phyloP scores from a whole-genome alignment of 2,888 invertebrate species.

The Oxycera nigricornis region DNA sequence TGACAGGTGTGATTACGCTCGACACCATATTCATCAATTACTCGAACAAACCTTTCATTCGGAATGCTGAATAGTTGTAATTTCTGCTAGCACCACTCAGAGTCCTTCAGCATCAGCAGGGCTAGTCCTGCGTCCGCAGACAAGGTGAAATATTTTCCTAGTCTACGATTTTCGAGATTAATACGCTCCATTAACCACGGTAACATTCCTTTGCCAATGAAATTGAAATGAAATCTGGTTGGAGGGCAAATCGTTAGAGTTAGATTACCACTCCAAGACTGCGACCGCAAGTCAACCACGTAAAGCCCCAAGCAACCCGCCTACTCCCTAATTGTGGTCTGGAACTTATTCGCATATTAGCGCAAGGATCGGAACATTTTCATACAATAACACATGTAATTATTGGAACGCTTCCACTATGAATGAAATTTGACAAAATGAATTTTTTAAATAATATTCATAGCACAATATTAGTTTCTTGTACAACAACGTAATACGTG shows the following conservation, averaged over 20 bases:
- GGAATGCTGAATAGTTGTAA: conserved; percentile 17
- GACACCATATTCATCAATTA: background rate
- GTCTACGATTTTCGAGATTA: conserved; percentile 23
- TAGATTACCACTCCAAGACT: background rate
- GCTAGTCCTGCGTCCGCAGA: background rate
- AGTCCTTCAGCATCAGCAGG: background rate
- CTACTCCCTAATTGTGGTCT: conserved; percentile 8
- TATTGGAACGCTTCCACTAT: background rate
- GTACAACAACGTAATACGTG: too few relatives aligned
- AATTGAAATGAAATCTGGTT: conserved; percentile 33
- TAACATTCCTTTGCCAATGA: conserved; percentile 20
- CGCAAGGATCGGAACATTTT: background rate
- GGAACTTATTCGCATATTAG: conserved; percentile 26
- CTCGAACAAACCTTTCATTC: conserved; percentile 8
- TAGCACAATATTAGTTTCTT: too few relatives aligned
- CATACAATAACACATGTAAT: background rate
- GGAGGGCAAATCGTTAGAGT: conserved; percentile 12
- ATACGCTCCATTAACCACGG: conserved; percentile 32
- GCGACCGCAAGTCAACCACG: conserved; percentile 1
- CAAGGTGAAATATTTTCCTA: conserved; percentile 26
- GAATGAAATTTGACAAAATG: background rate
- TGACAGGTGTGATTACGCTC: conserved; percentile 4
- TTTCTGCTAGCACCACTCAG: conserved; percentile 7
- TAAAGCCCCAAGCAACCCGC: background rate
- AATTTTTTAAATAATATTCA: too few relatives aligned